These are phyloP conservation scores for Spheniscus mendiculus DNA, from an alignment of 2,113 vertebrate genomes.

Conservation along the genomic window DNA sequence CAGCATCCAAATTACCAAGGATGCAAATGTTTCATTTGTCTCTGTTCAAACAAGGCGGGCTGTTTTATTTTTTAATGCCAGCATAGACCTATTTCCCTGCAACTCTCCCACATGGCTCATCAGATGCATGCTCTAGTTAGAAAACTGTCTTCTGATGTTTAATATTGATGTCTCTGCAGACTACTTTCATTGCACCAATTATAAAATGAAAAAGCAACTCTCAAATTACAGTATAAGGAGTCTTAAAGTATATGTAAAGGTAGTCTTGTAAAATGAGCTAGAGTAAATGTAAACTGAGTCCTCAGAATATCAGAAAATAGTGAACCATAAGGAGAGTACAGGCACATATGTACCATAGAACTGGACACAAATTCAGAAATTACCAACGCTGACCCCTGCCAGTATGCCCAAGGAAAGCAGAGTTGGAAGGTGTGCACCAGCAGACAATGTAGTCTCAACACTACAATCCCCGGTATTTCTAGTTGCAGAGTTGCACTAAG, in stretches of 20 bases:
- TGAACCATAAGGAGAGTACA: not conserved
- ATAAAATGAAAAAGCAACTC: not conserved
- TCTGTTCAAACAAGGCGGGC: not conserved
- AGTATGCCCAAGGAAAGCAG: not conserved
- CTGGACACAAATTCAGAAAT: not conserved
- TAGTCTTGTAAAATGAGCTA: not conserved
- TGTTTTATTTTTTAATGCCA: slow-evolving; percentile 7
- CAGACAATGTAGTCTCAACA: not conserved
- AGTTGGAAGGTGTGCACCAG: not conserved
- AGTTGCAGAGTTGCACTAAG: not conserved
- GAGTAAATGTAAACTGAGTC: not conserved
- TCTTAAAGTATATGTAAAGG: not conserved
- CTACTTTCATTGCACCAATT: not conserved
- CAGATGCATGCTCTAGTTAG: not conserved
- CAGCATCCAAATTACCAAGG: slow-evolving; percentile 21
- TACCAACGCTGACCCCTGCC: not conserved
- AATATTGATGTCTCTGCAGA: slow-evolving; percentile 13
- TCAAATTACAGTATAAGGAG: not conserved
- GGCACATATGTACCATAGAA: not conserved
- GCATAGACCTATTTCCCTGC: not conserved
- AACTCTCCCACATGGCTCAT: not conserved
- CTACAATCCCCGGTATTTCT: not conserved
- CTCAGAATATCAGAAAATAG: not conserved
- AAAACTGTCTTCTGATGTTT: slow-evolving; percentile 19
- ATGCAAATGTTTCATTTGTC: not conserved